Percentiles rank a stretch among this genome's conserved stretches.
These are phyloP conservation scores for Aphelinus certus DNA, from an alignment of 1,140 invertebrate species.

Conservation along the genomic window DNA sequence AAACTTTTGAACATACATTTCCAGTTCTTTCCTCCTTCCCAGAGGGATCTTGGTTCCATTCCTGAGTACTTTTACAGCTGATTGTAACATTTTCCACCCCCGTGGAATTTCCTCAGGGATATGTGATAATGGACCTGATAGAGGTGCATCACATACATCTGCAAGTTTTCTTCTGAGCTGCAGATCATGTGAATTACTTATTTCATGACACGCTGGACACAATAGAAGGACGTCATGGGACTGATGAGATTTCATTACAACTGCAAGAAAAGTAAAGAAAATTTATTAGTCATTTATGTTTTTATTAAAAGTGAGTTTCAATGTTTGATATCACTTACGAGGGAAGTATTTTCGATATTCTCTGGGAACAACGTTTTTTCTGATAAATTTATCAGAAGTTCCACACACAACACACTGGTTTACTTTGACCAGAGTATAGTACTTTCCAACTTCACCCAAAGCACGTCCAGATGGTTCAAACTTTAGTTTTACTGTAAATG, in stretches of 20 bases:
- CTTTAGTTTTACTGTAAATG: conserved; percentile 78
- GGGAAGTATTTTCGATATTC: conserved; percentile 89
- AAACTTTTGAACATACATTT: conserved; percentile 64
- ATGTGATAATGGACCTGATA: conserved; percentile 58
- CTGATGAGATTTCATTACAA: conserved; percentile 82
- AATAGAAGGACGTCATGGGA: conserved; percentile 85
- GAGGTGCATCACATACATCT: conserved; percentile 72
- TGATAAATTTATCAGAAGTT: conserved; percentile 73
- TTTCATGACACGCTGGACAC: conserved; percentile 78
- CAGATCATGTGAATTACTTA: conserved; percentile 76
- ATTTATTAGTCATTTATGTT: conserved; percentile 1
- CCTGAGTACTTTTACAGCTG: conserved; percentile 74
- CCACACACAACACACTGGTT: conserved; percentile 91
- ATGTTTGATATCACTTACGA: conserved; percentile 57
- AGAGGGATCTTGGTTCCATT: conserved; percentile 67
- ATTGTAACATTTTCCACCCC: conserved; percentile 69
- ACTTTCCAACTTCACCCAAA: conserved; percentile 74
- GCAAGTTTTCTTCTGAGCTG: conserved; percentile 72
- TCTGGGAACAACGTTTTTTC: conserved; percentile 84
- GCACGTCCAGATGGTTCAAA: conserved; percentile 85
- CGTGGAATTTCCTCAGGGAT: conserved; percentile 43
- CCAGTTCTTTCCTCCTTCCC: conserved; percentile 65
- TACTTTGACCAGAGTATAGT: conserved; percentile 78
- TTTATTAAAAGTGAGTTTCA: conserved; percentile 1
- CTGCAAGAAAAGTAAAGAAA: conserved; percentile 52